Conservation (phyloP, 2,113 vertebrate species). For the Neotoma lepida region DNA sequence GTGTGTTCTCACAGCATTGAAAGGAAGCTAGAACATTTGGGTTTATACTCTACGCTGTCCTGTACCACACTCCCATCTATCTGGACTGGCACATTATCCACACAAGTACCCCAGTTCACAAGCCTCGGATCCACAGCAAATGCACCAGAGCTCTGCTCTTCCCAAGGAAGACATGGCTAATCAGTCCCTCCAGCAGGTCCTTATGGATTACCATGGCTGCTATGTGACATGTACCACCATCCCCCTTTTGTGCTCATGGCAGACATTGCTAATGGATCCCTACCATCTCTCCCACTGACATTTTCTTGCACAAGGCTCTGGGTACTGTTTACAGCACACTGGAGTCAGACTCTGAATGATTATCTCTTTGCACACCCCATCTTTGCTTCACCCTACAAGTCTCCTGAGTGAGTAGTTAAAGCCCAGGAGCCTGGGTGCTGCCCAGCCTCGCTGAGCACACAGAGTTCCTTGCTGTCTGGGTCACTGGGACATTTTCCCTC, state of each 20-base stretch:
- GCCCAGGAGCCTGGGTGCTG: background rate
- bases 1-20: background rate
- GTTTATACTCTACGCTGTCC: background rate
- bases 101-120: background rate
- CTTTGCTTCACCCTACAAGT: rapidly evolving
- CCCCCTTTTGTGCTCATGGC: background rate
- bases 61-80: background rate
- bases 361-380: background rate
- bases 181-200: background rate
- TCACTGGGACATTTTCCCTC: conserved; percentile 10
- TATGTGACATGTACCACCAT: too few species aligned
- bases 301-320: background rate
- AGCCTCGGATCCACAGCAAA: background rate
- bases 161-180: background rate
- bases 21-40: background rate
- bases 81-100: background rate
- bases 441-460: background rate
- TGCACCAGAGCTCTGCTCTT: too few species aligned
- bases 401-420: background rate
- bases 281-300: background rate
- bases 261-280: background rate
- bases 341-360: background rate
- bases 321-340: background rate
- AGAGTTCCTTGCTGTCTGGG: background rate
- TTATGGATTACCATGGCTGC: background rate